Conservation (phyloP, 2,888 invertebrate genomes). For the Arctia plantaginis region DNA sequence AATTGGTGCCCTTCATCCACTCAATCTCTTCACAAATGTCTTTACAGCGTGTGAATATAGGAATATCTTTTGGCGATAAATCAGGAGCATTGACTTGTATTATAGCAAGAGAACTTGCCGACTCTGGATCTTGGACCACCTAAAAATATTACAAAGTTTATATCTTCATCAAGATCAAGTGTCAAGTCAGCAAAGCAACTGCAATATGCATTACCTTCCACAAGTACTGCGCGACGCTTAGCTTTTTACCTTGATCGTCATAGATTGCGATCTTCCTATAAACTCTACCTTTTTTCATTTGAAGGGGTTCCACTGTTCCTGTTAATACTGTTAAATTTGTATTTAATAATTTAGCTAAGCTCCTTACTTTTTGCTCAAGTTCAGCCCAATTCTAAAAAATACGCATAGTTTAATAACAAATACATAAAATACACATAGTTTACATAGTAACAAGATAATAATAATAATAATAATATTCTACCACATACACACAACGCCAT, state of each 20-base stretch:
- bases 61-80: slow-evolving; percentile 44
- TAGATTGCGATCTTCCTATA: slow-evolving; percentile 25
- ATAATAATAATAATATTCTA: too few relatives aligned
- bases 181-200: neutral
- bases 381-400: slow-evolving; percentile 67
- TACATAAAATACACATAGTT: too few relatives aligned
- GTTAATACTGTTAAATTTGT: slow-evolving; percentile 57
- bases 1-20: slow-evolving; percentile 61
- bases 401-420: neutral
- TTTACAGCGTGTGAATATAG: slow-evolving; percentile 52
- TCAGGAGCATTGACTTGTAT: slow-evolving; percentile 70
- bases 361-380: slow-evolving; percentile 60
- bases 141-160: slow-evolving; percentile 32
- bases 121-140: slow-evolving; percentile 63
- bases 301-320: slow-evolving; percentile 51
- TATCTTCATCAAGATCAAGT: neutral
- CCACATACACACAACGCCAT: too few relatives aligned
- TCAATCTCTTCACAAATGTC: slow-evolving; percentile 61
- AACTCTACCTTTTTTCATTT: slow-evolving; percentile 13
- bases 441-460: too few relatives aligned
- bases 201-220: slow-evolving; percentile 68
- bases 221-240: slow-evolving; percentile 58
- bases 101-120: slow-evolving; percentile 61
- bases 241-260: slow-evolving; percentile 35
- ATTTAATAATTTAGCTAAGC: slow-evolving; percentile 44